phyloP scores from a whole-genome alignment of 2,113 vertebrate genomes.

The Bostrychus sinensis region DNA sequence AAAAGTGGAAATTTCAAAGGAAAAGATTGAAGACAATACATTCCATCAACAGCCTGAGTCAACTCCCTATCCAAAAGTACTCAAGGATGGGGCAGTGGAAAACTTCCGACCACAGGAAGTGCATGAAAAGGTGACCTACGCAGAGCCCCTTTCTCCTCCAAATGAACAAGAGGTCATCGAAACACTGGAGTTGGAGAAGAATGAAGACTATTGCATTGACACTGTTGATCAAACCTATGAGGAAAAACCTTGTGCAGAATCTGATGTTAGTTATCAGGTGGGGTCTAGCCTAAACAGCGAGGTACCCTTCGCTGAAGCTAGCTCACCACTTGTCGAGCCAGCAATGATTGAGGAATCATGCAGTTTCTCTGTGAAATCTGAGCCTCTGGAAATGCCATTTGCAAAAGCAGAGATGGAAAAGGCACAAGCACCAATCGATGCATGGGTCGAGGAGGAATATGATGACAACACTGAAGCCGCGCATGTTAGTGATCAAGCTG shows the following conservation, averaged over 20 bases:
- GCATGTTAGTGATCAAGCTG: not conserved
- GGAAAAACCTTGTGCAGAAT: conserved; percentile 16
- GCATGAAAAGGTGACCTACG: conserved; percentile 50
- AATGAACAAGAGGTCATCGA: conserved; percentile 30
- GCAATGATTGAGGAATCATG: not conserved
- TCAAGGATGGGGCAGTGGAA: conserved; percentile 51
- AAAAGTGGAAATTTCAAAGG: conserved; percentile 5
- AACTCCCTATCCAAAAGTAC: conserved; percentile 48
- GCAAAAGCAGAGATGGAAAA: conserved; percentile 24
- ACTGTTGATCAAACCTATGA: not conserved
- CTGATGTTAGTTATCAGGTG: conserved; percentile 19
- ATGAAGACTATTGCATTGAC: conserved; percentile 5
- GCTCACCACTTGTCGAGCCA: not conserved
- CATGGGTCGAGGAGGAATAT: conserved; percentile 3
- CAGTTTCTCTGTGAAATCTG: conserved; percentile 14
- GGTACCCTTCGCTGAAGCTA: not conserved
- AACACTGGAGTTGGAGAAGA: not conserved
- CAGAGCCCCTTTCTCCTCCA: conserved; percentile 50
- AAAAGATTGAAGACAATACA: conserved; percentile 2
- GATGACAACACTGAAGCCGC: not conserved
- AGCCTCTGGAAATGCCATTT: not conserved
- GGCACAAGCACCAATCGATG: conserved; percentile 2
- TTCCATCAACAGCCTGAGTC: conserved; percentile 7
- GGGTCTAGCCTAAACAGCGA: conserved; percentile 26
- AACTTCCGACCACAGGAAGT: conserved; percentile 60